Evolutionary conservation across 2,113 vertebrate species (phyloP).

Genomic region (Dasyornis broadbenti): DNA sequence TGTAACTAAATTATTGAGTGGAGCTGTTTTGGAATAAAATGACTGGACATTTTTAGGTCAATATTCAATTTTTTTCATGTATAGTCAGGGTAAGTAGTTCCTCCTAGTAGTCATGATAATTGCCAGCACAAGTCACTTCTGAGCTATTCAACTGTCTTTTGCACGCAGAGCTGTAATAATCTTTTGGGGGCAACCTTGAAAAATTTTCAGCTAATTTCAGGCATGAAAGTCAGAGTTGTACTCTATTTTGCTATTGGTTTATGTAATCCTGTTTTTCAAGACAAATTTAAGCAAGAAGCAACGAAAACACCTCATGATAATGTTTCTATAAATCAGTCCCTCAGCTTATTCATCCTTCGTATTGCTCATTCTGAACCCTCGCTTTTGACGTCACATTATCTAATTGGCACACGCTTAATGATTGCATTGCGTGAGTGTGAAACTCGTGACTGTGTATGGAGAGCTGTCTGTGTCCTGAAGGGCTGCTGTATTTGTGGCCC

Average conservation of each 20-base stretch:
- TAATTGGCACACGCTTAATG: slow-evolving; percentile 15
- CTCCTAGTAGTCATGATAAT: not conserved
- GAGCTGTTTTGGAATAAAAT: not conserved
- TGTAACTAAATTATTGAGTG: not conserved
- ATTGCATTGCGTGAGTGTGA: not conserved
- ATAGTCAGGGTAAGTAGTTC: not conserved
- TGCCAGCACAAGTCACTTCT: not conserved
- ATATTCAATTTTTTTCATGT: not conserved
- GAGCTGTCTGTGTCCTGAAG: not conserved
- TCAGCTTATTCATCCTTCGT: slow-evolving; percentile 25
- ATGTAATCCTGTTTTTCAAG: not conserved
- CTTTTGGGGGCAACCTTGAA: not conserved
- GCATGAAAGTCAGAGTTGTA: not conserved
- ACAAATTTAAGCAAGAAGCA: slow-evolving; percentile 6
- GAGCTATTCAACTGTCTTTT: not conserved
- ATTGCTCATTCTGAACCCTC: not conserved
- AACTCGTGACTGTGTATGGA: not conserved
- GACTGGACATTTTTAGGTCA: not conserved
- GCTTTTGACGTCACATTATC: slow-evolving; percentile 33
- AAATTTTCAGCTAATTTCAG: not conserved
- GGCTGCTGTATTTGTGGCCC: not conserved
- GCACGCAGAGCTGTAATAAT: not conserved
- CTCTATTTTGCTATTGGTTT: not conserved
- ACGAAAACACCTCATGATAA: not conserved
- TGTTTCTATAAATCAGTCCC: slow-evolving; percentile 32